Base-by-base conservation (phyloP, 2,888 invertebrate species). In the Xestia sexstrigata region DNA sequence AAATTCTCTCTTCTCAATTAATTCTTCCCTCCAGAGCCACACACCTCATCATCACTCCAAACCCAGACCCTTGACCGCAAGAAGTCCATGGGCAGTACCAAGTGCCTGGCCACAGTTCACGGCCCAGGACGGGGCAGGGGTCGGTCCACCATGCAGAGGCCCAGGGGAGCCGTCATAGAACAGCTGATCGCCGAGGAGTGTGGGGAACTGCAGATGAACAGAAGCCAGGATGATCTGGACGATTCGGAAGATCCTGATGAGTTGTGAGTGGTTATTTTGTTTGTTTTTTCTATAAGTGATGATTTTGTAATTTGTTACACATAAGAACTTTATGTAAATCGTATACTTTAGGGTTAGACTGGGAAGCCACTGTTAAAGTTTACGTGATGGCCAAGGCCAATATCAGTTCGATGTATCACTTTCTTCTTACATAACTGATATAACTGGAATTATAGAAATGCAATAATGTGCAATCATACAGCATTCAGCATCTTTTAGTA, bases 161-260 rank as follows among this genome's bases (percentile, higher is more conserved):
- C 96, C 0, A 90, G 96, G 73, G 96, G 95, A 13, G 91, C 94
- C 1, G 93, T 94, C 83, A 94, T 97, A 88, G 95, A 96, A 82
- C 94, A 96, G 86, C 91, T 97, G 20, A 96, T 97, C 42, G 96
- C 96, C 68, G 96, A 96, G 69, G 95, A 96, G 82, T 96, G 96
- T 69, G 96, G 96, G 0, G 95, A 96, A 70, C 87, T 95, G 35
- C 92, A 95, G 35, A 91, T 96, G 81, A 94, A 94, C 66, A 93
- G 96, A 63, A 94, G 97, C 85, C 95, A 97, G 76, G 97, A 97
- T 47, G 97, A 97, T 65, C 90, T 97, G 0, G 97, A 97, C 45
- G 97, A 97, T 86, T 97, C 97, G 1, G 97, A 97, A 79, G 97
- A 97, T 88, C 96, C 96, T 84, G 97, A 97, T 85, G 97, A 97